Evolutionary conservation across 2,888 invertebrate genomes (phyloP).

Genomic region (Bombylius discolor): DNA sequence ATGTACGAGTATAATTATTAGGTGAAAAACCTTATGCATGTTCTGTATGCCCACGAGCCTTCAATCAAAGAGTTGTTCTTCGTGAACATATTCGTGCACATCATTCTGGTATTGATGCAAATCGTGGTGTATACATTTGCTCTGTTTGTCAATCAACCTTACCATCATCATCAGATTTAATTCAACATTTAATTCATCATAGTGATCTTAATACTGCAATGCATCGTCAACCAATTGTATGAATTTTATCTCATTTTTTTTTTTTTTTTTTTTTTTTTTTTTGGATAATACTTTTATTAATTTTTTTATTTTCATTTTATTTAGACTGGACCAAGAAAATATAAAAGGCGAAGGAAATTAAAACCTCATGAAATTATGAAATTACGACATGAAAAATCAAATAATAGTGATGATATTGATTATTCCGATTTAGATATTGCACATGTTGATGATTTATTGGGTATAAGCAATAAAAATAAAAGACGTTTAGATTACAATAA

Average conservation of each 20-base stretch:
- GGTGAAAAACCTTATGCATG: constrained; percentile 78
- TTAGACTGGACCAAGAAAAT: constrained; percentile 62
- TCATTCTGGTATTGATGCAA: constrained; percentile 68
- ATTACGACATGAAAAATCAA: constrained; percentile 23
- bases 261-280: too few relatives aligned
- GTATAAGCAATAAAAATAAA: constrained; percentile 16
- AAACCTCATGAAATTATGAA: constrained; percentile 49
- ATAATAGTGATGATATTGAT: constrained; percentile 28
- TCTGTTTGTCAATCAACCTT: constrained; percentile 62
- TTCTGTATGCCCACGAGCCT: constrained; percentile 74
- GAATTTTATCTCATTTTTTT: constrained; percentile 8
- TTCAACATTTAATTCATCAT: constrained; percentile 71
- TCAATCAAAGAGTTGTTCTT: constrained; percentile 74
- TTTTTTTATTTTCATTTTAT: constrained; percentile 6
- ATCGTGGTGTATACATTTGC: constrained; percentile 56
- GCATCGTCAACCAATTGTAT: constrained; percentile 58
- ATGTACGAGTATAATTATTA: constrained; percentile 17
- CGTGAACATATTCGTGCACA: constrained; percentile 76
- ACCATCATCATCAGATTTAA: constrained; percentile 58
- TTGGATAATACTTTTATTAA: too few relatives aligned
- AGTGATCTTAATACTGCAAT: constrained; percentile 75
- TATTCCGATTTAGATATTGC: constrained; percentile 33
- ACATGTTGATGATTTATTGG: constrained; percentile 34
- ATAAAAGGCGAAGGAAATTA: constrained; percentile 64
- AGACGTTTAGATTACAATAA: background rate